Base-by-base conservation (phyloP, 2,113 vertebrate species). In the Gambusia affinis region DNA sequence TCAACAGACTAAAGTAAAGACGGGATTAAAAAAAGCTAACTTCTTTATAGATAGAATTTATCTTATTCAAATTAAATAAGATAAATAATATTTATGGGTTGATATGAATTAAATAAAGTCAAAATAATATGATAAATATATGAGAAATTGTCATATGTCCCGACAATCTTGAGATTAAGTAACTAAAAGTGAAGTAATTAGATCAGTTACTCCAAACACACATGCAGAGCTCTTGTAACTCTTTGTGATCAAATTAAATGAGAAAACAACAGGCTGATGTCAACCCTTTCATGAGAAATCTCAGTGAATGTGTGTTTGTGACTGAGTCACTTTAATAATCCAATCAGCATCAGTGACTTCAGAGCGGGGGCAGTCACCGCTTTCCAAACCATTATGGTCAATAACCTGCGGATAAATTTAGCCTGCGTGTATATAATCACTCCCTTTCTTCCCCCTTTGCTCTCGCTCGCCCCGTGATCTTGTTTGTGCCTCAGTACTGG, bases 331-430 rank as follows among this genome's bases (percentile, higher is more conserved):
- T 75, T 76, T 70, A 73, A 83, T 83, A 91, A 91, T 89, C 85
- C 78, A 84, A 89, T 88, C 72, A 79, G 79, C 84, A 88, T 83
- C 78, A 70, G 76, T 73, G 78, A 80, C 69, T 78, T 77, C 31
- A 65, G 72, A 85, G 75, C 44, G 68, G 80, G 42, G 64, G 37
- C 64, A 75, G 73, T 68, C 75, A 6, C 64, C 68, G 71, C 76
- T 87, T 84, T 82, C 68, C 67, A 63, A 73, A 82, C 81, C 73
- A 87, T 88, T 85, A 86, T 39, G 82, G 82, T 87, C 80, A 87
- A 83, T 78, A 83, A 90, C 79, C 72, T n/a, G 30, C 54, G 79
- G 74, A 60, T 78, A 79, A 80, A 84, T 87, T 85, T 75, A 83
- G 85, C 78, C 33, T 63, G 64, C 35, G 64, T 88, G 84, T 77